phyloP scores from a whole-genome alignment of 2,113 vertebrate genomes.

The Platysternon megacephalum region DNA sequence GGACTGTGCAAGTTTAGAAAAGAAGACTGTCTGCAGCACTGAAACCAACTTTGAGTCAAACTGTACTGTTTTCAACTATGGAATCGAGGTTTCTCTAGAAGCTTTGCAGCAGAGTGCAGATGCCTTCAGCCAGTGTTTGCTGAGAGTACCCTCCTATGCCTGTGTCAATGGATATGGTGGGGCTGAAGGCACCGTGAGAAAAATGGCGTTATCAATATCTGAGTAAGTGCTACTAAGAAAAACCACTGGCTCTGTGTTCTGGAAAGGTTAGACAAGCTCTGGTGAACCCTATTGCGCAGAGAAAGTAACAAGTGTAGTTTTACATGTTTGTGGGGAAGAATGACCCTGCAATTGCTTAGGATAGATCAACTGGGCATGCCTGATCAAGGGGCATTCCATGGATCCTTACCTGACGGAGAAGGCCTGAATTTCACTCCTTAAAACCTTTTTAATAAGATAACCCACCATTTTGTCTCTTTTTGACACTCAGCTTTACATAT shows the following conservation, averaged over 20 bases:
- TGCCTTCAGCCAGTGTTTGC: neutral
- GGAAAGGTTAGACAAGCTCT: neutral
- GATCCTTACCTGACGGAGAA: neutral
- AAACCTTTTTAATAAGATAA: neutral
- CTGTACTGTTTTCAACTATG: neutral
- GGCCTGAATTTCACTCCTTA: neutral
- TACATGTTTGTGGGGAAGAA: neutral
- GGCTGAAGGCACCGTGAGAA: neutral
- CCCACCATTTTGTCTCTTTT: too few relatives aligned
- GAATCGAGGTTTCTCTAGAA: neutral
- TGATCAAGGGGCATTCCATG: neutral
- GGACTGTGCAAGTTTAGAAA: neutral
- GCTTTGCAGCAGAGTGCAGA: neutral
- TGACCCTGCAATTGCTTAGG: neutral
- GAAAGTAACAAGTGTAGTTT: neutral
- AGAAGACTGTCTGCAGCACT: neutral
- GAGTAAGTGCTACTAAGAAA: conserved; percentile 24
- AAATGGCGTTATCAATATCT: conserved; percentile 12
- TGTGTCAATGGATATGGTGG: neutral
- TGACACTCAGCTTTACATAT: too few relatives aligned
- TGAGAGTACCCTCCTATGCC: neutral
- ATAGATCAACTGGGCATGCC: neutral
- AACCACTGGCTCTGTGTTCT: neutral
- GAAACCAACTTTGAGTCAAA: neutral
- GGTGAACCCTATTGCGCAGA: neutral